phyloP scores from a whole-genome alignment of 2,888 invertebrate genomes.

The Yponomeuta malinellus region DNA sequence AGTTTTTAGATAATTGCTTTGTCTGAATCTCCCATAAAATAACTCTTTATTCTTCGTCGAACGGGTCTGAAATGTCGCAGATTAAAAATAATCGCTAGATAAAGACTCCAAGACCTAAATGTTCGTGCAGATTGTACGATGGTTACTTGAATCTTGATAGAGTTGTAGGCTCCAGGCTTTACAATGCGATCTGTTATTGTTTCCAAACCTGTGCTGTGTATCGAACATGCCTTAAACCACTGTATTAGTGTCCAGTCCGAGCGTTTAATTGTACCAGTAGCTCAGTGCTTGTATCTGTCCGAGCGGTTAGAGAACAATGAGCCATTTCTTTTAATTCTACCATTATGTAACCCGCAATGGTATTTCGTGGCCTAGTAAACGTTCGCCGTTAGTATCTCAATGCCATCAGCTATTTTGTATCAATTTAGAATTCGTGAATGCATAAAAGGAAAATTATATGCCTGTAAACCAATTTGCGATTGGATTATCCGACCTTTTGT shows the following conservation, averaged over 20 bases:
- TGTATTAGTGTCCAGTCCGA: not conserved
- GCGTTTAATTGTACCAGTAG: not conserved
- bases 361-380: constrained; percentile 34
- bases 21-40: no score
- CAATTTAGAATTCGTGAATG: not conserved
- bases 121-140: no score
- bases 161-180: constrained; percentile 17
- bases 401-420: constrained; percentile 18
- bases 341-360: constrained; percentile 24
- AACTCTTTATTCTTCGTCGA: no score
- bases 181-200: constrained; percentile 20
- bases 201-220: constrained; percentile 20
- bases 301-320: constrained; percentile 23
- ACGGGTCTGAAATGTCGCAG: no score
- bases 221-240: not conserved
- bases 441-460: not conserved
- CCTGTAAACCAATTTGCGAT: not conserved
- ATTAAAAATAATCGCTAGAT: no score
- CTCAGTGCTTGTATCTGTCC: not conserved
- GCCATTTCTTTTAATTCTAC: constrained; percentile 25
- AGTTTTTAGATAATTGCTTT: no score
- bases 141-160: not conserved
- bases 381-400: constrained; percentile 22
- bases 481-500: not conserved
- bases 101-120: no score